phyloP scores from a whole-genome alignment of 2,888 invertebrate genomes.

The Pseudococcus viburni region DNA sequence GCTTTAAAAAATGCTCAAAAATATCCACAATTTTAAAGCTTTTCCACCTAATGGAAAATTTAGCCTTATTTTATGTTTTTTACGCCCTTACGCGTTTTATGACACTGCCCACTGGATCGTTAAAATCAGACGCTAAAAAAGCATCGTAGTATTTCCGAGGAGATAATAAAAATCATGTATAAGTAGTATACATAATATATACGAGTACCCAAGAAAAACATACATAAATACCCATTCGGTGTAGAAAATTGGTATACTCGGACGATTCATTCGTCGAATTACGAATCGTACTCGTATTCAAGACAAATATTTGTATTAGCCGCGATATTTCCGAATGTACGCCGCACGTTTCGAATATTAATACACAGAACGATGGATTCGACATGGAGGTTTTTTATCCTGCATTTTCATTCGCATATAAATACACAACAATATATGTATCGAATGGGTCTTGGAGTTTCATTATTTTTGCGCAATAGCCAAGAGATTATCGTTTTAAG shows the following conservation, averaged over 20 bases:
- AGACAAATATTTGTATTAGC: not conserved
- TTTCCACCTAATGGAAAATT: too few relatives aligned
- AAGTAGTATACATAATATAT: too few relatives aligned
- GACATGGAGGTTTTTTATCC: not conserved
- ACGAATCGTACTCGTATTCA: not conserved
- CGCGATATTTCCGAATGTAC: not conserved
- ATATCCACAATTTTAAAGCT: too few relatives aligned
- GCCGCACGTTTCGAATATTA: not conserved
- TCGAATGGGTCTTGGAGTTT: slow-evolving; percentile 3
- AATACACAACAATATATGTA: not conserved
- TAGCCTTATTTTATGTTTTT: too few relatives aligned
- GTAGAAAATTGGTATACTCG: not conserved
- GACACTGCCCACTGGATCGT: too few relatives aligned
- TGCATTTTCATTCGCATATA: not conserved
- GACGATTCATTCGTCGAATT: not conserved
- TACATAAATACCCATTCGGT: not conserved
- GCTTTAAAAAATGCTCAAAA: too few relatives aligned
- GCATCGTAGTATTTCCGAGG: too few relatives aligned
- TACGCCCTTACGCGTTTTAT: too few relatives aligned
- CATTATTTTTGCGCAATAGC: slow-evolving; percentile 21
- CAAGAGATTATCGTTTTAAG: slow-evolving; percentile 11
- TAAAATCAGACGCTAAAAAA: too few relatives aligned
- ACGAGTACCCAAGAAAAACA: too few relatives aligned
- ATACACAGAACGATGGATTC: not conserved
- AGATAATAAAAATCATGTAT: too few relatives aligned